Evolutionary conservation across 2,888 invertebrate species (phyloP), one percentile per base, ranked within the genome.

Genomic region (Resseliella maxima): DNA sequence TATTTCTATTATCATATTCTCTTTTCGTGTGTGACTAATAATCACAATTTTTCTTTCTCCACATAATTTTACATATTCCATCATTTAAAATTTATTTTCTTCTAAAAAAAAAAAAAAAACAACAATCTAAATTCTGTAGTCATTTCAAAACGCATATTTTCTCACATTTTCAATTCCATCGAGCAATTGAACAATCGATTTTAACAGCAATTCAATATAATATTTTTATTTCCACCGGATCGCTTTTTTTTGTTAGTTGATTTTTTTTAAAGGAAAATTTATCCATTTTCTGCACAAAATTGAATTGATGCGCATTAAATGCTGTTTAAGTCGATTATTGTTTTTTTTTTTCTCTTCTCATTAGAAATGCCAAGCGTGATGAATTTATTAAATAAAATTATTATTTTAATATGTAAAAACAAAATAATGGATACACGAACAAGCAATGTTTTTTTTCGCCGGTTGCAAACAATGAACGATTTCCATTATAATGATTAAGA

Each of bases 351-450:
- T 59, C 31, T 72, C 31, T 72, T 31, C 31, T 72, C 72, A 31
- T 72, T 72, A 72, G 27, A 38, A 38, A 38, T 83, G 83, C 38
- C 36, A 83, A 83, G 21, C 83, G 83, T 83, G 83, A 83, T 83
- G 83, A 83, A 83, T 83, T 83, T 83, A 83, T 38, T 21, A 83
- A 83, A 83, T 83, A 83, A 35, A 83, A 31, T 31, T 72, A 72
- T 72, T 31, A 72, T 72, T 72, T 72, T 72, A 72, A 31, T 72
- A 31, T 72, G 72, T 72, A 72, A 72, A 72, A 72, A 41, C 41
- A 41, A 72, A 35, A 31, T 72, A 72, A 31, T 1, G 31, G 6
- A 41, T 12, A 41, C 41, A 41, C 46, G 46, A 50, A 15, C 46
- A 18, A 50, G 46, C 18, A 50, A 72, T n/a, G n/a, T n/a, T n/a